Evolutionary conservation across 64 coral and sea anemone species (phyloP), one percentile per base, ranked within the genome.

Genomic region (Dendrophyllia cribrosa): DNA sequence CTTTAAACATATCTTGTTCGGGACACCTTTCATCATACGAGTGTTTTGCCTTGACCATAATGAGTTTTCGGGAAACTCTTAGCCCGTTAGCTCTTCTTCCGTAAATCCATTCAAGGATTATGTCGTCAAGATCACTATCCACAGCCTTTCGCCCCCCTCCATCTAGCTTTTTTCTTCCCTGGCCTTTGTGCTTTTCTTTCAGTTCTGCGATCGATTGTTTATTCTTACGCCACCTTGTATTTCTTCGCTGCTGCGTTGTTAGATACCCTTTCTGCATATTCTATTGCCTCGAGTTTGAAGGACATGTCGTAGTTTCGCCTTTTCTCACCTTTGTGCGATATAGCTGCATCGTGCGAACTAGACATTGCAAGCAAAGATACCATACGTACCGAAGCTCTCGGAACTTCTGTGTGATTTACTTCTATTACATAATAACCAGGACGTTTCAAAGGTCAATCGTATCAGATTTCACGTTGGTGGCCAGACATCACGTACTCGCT

Each of bases 361-460:
- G 62, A 65, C 62, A 65, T 65, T 65, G 62, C 62, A 65, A 65
- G 13, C 62, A 65, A 65, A 65, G 62, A 17, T 65, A 65, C 62
- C 62, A 65, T 65, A 79, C 77, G 16, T 56, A 79, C 77, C 51
- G 77, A 79, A 79, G 77, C 49, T 79, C 77, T 85, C 60, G 81
- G 22, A 85, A 65, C 81, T 63, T 66, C 81, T 85, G 15, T 66
- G 20, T 66, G 56, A 85, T 85, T 85, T 85, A 85, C 81, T 85
- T 85, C 5, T 85, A 85, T 85, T 85, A 85, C 81, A 85, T 79
- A 79, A 79, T 55, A 55, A 79, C 77, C 49, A 79, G 15, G 77
- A 79, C 77, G 4, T 58, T 51, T 26, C 53, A 66, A 65, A 85
- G 6, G 81, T 85, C 81, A 85, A 22, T 67, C 81, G 24, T 85